Conservation (phyloP, 1,140 invertebrate genomes). For the Zaprionus capensis region DNA sequence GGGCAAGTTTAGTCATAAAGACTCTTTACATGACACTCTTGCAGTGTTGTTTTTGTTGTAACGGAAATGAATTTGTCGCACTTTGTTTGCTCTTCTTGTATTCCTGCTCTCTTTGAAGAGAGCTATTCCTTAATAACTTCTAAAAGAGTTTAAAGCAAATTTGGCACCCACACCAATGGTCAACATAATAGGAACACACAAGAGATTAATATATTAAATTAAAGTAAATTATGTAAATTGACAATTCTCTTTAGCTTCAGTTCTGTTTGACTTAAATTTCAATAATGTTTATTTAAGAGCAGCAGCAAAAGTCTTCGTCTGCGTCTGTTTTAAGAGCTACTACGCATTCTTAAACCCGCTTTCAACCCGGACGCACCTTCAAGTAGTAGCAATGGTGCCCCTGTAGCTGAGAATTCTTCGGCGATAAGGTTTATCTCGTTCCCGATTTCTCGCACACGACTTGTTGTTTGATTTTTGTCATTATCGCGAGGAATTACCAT, state of each 20-base stretch:
- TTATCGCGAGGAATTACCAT: conserved; percentile 79
- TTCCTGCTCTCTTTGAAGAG: background rate
- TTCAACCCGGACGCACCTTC: conserved; percentile 21
- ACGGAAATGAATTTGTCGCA: conserved; percentile 66
- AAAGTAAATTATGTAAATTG: background rate
- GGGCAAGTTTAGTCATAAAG: conserved; percentile 59
- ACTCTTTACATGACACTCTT: conserved; percentile 39
- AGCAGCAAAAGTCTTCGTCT: too few relatives aligned
- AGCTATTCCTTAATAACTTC: background rate
- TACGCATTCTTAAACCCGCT: background rate
- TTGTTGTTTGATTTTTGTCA: conserved; percentile 66
- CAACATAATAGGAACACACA: too few relatives aligned
- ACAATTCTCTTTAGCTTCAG: background rate
- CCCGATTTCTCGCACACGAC: conserved; percentile 34
- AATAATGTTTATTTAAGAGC: background rate
- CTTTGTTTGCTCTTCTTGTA: conserved; percentile 27
- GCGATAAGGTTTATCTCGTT: conserved; percentile 26
- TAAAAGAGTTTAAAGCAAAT: background rate
- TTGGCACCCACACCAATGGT: too few relatives aligned
- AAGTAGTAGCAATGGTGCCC: background rate
- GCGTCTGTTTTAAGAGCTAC: background rate
- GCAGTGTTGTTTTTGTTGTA: conserved; percentile 44
- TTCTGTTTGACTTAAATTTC: background rate
- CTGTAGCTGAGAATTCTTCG: background rate
- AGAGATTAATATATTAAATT: background rate